Percentiles rank a stretch among this genome's conserved stretches.
These are phyloP conservation scores for Spisula subtruncata DNA, from an alignment of 2,888 invertebrate species.

Conservation along the genomic window DNA sequence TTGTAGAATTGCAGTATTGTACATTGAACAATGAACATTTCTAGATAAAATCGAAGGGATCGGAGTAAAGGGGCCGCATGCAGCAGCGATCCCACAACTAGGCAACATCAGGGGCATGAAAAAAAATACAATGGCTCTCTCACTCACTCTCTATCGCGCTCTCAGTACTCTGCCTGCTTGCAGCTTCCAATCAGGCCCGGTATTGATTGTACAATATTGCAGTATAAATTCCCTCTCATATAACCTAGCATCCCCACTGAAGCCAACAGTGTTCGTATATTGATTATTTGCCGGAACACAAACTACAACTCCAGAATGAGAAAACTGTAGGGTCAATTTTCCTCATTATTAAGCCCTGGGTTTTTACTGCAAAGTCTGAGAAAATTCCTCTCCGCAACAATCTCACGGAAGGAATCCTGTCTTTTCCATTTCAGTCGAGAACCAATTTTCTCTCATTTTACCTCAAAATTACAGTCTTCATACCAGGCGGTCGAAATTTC, in stretches of 20 bases:
- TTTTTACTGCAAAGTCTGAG: constrained; percentile 26
- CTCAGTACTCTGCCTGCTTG: neutral
- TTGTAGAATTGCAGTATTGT: neutral
- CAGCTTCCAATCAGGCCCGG: constrained; percentile 40
- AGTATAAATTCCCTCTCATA: constrained; percentile 33
- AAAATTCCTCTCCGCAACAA: constrained; percentile 6
- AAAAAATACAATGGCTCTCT: constrained; percentile 47
- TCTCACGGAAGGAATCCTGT: neutral
- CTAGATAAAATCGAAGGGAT: neutral
- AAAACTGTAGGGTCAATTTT: constrained; percentile 45
- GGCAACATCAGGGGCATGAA: neutral
- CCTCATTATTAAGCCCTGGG: constrained; percentile 45
- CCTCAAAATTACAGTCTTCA: neutral
- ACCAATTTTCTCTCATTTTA: neutral
- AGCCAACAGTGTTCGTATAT: constrained; percentile 48
- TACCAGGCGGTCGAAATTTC: neutral
- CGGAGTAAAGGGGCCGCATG: neutral
- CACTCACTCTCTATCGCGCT: neutral
- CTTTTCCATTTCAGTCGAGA: neutral
- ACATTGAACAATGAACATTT: no score
- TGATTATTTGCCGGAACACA: constrained; percentile 50
- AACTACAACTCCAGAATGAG: constrained; percentile 22
- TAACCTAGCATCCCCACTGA: constrained; percentile 31
- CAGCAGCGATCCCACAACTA: constrained; percentile 28
- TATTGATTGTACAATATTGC: constrained; percentile 39